phyloP scores from a whole-genome alignment of 2,888 invertebrate species.

The Lasius fuliginosus region DNA sequence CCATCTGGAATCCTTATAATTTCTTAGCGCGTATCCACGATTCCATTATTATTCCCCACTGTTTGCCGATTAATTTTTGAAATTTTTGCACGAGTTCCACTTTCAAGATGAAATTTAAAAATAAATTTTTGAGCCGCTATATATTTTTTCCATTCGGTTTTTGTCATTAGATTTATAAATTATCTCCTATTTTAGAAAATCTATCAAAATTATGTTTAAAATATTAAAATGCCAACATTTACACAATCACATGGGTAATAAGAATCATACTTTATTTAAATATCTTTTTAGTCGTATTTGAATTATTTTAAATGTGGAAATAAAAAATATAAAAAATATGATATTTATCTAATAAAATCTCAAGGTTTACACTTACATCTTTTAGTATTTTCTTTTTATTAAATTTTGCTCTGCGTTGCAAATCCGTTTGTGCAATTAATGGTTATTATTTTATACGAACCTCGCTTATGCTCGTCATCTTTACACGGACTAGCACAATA shows the following conservation, averaged over 20 bases:
- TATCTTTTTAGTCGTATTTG: not conserved
- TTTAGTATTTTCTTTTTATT: not conserved
- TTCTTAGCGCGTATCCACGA: constrained; percentile 27
- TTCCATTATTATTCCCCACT: constrained; percentile 39
- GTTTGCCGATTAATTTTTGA: constrained; percentile 35
- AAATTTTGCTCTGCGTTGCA: not conserved
- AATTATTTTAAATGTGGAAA: not conserved
- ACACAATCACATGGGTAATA: not conserved
- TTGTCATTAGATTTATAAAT: not conserved
- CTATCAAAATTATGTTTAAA: not conserved
- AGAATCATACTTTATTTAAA: not conserved
- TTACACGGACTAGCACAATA: not conserved
- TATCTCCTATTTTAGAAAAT: not conserved
- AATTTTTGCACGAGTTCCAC: constrained; percentile 18
- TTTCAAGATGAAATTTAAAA: constrained; percentile 16
- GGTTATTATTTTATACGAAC: not conserved
- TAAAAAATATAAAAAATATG: not conserved
- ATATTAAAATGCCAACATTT: not conserved
- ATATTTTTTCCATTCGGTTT: not conserved
- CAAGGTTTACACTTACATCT: not conserved
- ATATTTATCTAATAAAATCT: not conserved
- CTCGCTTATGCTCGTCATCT: not conserved
- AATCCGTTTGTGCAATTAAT: not conserved
- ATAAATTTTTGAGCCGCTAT: constrained; percentile 3
- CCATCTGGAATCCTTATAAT: constrained; percentile 28